phyloP scores from a whole-genome alignment of 1,140 invertebrate genomes.

The Plutomurus gul region DNA sequence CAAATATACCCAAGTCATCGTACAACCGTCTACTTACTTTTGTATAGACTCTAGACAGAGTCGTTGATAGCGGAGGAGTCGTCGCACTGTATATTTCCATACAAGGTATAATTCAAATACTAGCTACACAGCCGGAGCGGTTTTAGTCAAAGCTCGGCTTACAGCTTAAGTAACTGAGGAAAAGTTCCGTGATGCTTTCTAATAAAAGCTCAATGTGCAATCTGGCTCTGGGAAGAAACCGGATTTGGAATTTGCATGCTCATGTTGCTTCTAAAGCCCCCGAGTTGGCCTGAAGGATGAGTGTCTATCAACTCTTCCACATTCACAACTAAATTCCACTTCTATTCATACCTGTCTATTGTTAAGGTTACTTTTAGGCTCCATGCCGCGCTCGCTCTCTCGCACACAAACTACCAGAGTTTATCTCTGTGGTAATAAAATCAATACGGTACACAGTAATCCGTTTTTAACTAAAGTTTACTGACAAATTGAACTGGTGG shows the following conservation, averaged over 20 bases:
- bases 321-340: neutral
- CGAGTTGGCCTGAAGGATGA: neutral
- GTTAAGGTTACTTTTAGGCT: neutral
- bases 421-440: neutral
- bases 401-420: no score
- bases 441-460: neutral
- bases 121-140: neutral
- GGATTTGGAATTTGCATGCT: constrained; percentile 22
- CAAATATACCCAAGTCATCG: neutral
- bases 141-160: constrained; percentile 17
- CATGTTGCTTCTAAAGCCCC: neutral
- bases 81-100: neutral
- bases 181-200: constrained; percentile 24
- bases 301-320: constrained; percentile 12
- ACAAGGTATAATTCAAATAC: neutral
- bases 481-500: no score
- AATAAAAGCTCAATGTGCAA: constrained; percentile 29
- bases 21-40: neutral
- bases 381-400: no score
- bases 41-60: no score
- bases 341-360: neutral
- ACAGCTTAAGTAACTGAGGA: constrained; percentile 19
- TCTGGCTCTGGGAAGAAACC: constrained; percentile 24
- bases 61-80: neutral
- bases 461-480: no score